These are phyloP conservation scores for Chouioia cunea DNA, from an alignment of 2,888 invertebrate species.

Conservation along the genomic window DNA sequence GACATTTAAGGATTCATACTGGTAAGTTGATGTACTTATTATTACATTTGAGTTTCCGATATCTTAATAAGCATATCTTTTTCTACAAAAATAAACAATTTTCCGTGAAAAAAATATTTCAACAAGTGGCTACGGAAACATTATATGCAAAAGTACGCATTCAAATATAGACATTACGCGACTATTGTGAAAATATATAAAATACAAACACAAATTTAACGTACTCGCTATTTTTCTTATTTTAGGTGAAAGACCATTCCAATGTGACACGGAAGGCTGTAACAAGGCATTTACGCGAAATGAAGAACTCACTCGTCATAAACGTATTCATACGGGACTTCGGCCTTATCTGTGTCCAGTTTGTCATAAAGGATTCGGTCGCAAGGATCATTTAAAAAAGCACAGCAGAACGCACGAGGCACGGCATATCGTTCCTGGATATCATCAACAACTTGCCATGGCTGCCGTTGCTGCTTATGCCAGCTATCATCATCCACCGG, in stretches of 20 bases:
- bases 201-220: too few species aligned
- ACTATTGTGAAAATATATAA: not conserved
- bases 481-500: not conserved
- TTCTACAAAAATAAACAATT: too few species aligned
- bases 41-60: not conserved
- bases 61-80: not conserved
- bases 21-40: conserved; percentile 68
- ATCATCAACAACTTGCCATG: not conserved
- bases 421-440: not conserved
- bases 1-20: conserved; percentile 92
- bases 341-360: conserved; percentile 87
- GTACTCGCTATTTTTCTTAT: conserved; percentile 50
- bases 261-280: conserved; percentile 87
- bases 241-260: conserved; percentile 86
- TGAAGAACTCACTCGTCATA: conserved; percentile 92
- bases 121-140: too few species aligned
- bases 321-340: conserved; percentile 88
- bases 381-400: conserved; percentile 95
- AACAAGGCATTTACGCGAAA: conserved; percentile 93
- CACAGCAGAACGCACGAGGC: conserved; percentile 85
- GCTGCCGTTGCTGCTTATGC: not conserved
- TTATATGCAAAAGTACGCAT: too few species aligned
- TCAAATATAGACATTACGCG: too few species aligned
- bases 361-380: conserved; percentile 93
- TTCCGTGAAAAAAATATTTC: too few species aligned